Evolutionary conservation across 2,797 vertebrate genomes (phyloP).

Genomic region (Gymnoscopelus microlampas): DNA sequence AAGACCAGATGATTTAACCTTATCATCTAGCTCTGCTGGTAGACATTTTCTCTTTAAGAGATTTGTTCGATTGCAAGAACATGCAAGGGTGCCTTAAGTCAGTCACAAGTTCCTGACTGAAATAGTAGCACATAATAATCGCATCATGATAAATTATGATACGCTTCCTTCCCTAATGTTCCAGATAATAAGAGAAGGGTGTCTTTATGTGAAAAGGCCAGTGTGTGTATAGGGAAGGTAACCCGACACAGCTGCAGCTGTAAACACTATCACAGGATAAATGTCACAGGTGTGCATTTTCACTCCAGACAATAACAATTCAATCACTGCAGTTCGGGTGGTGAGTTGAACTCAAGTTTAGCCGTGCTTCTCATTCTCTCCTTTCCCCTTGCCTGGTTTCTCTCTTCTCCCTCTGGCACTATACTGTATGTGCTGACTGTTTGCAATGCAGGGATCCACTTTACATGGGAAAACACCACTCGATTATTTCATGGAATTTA

Average conservation of each 20-base stretch:
- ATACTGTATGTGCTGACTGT: neutral
- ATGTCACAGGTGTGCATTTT: slow-evolving; percentile 69
- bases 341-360: slow-evolving; percentile 19
- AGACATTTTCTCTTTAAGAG: neutral
- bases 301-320: slow-evolving; percentile 55
- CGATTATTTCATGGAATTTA: slow-evolving; percentile 14
- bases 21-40: neutral
- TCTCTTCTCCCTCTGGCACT: slow-evolving; percentile 5
- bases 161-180: slow-evolving; percentile 4
- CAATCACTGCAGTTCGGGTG: slow-evolving; percentile 26
- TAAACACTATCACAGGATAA: slow-evolving; percentile 47
- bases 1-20: too few species aligned
- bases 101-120: neutral
- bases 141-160: slow-evolving; percentile 18
- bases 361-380: slow-evolving; percentile 1
- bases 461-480: neutral
- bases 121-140: slow-evolving; percentile 19
- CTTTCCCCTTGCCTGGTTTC: neutral
- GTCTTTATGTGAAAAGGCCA: slow-evolving; percentile 39
- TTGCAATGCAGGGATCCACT: slow-evolving; percentile 14
- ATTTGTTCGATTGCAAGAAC: neutral
- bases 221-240: slow-evolving; percentile 23
- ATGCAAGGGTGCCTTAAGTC: neutral
- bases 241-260: slow-evolving; percentile 52
- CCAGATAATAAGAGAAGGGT: slow-evolving; percentile 30